Base-by-base conservation (phyloP, 64 coral and sea anemone genomes). In the Platygyra sinensis region DNA sequence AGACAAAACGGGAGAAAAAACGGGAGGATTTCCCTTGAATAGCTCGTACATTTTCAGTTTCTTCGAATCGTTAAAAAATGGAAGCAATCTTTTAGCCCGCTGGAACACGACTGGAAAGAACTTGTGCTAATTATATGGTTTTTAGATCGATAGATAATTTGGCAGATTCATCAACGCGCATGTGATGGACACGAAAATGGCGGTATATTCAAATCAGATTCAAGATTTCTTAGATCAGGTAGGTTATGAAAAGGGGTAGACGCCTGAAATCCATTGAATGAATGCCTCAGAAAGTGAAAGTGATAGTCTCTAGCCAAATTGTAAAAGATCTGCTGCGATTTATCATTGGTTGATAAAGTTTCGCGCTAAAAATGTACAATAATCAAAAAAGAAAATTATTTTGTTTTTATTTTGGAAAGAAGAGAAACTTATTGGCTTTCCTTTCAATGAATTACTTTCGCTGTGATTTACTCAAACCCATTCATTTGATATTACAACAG, bases 161-260 rank as follows among this genome's bases (percentile, higher is more conserved):
- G 0, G 18, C 63, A 22, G 7, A 67, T 67, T 20, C 18, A 8
- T 0, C 18, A 4, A 8, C 63, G 63, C 18, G 2, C 65, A n/a
- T 69, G 10, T 9, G 24, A n/a, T 25, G 65, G n/a, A 25, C 10
- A 24, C 24, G 2, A 31, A 65, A 67, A 83, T 83, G 80, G 16
- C 80, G 62, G 12, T 51, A 20, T 1, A 85, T 51, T 85, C 62
- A 85, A 38, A 24, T 36, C 63, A 51, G 12, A 38, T 72, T 29
- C 62, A 85, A 10, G 81, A 85, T 27, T 69, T 28, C 63, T 24
- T 85, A 8, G 25, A 52, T 51, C 32, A 71, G 81, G 81, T 85
- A 72, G 36, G 62, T 27, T 65, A 18, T 65, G 0, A 4, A 7
- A 18, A 20, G n/a, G 12, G 63, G 20, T 18, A 22, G 25, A 7